Evolutionary conservation across 2,797 vertebrate genomes (phyloP).

Genomic region (Mionectes olivaceus): DNA sequence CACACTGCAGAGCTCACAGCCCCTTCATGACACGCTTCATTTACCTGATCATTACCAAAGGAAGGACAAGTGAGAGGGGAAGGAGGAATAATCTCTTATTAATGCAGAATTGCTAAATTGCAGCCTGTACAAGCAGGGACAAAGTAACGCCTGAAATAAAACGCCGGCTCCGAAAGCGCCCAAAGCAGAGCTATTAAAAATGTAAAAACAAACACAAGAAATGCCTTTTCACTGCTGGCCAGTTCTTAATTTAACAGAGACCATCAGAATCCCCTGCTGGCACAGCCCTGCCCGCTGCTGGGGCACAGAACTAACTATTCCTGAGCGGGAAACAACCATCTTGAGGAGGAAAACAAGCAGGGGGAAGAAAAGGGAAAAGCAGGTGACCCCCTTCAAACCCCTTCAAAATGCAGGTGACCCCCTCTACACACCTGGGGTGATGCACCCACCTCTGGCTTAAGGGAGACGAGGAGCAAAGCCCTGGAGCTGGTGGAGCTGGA

Average conservation of each 20-base stretch:
- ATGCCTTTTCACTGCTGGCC: neutral
- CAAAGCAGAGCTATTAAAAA: neutral
- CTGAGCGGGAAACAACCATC: neutral
- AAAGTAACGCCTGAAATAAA: neutral
- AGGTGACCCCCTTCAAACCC: neutral
- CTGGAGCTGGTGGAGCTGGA: neutral
- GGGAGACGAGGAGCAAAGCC: neutral
- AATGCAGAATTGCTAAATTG: conserved; percentile 24
- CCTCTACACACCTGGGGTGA: fast-evolving
- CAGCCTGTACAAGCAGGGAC: conserved; percentile 2
- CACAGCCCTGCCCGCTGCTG: neutral
- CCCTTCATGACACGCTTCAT: neutral
- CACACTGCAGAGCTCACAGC: neutral
- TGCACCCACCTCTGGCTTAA: neutral
- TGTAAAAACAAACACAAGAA: neutral
- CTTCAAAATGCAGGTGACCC: neutral
- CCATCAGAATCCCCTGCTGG: neutral
- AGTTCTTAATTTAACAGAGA: neutral
- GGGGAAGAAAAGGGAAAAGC: neutral
- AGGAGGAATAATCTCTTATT: conserved; percentile 14
- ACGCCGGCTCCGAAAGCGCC: neutral
- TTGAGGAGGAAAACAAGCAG: neutral
- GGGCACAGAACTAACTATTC: neutral
- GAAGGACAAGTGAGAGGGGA: neutral
- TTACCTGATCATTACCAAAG: neutral